These are phyloP conservation scores for Tenthredo distinguenda DNA, from an alignment of 2,888 invertebrate genomes.

Conservation along the genomic window DNA sequence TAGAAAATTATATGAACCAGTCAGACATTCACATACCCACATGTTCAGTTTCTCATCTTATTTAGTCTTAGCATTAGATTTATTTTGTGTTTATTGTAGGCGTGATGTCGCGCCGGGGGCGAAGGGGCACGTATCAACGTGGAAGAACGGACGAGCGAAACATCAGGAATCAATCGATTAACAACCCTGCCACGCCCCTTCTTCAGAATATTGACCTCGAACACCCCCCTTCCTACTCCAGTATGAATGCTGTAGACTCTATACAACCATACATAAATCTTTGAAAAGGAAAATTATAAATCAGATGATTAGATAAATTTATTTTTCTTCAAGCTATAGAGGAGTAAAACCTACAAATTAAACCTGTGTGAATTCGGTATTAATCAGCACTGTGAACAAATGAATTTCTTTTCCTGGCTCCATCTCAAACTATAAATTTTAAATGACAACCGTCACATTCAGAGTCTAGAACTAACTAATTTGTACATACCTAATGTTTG, in stretches of 20 bases:
- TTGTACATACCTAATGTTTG: background rate
- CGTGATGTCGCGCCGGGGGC: slow-evolving; percentile 80
- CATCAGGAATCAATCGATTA: slow-evolving; percentile 62
- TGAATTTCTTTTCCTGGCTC: background rate
- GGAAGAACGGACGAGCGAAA: slow-evolving; percentile 74
- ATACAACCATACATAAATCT: slow-evolving; percentile 49
- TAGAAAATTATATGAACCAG: background rate
- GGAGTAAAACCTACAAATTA: background rate
- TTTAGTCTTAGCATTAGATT: background rate
- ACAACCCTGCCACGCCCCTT: slow-evolving; percentile 73
- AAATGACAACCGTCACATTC: background rate
- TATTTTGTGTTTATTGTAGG: slow-evolving; percentile 72
- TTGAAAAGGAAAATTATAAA: background rate
- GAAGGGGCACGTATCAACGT: slow-evolving; percentile 76
- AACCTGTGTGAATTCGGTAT: slow-evolving; percentile 13
- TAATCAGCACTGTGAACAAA: background rate
- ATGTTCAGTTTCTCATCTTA: background rate
- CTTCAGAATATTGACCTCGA: slow-evolving; percentile 72
- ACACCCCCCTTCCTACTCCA: slow-evolving; percentile 83
- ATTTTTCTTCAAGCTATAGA: background rate
- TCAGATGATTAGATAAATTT: background rate
- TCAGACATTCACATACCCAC: slow-evolving; percentile 7
- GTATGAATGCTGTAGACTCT: slow-evolving; percentile 79
- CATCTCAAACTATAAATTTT: background rate
- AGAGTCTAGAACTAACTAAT: slow-evolving; percentile 22